Percentiles rank a stretch among this genome's conserved stretches.
Conservation (phyloP, 2,113 vertebrate genomes). For the Fregata magnificens region DNA sequence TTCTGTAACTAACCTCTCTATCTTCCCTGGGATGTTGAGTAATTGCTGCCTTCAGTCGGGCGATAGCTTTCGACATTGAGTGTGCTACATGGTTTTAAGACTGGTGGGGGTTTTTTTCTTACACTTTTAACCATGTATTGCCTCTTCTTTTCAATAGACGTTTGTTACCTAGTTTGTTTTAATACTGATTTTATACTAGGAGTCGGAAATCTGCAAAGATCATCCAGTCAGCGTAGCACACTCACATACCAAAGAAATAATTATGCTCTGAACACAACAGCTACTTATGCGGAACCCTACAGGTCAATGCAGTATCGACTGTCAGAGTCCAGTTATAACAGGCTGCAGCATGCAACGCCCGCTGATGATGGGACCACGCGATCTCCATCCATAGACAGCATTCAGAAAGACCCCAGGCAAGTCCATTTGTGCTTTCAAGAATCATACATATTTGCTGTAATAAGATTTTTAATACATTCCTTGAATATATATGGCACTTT, state of each 20-base stretch:
- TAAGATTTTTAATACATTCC: not conserved
- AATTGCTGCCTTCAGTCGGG: not conserved
- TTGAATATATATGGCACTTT: not conserved
- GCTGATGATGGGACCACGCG: constrained; percentile 86
- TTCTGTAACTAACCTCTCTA: not conserved
- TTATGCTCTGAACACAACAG: constrained; percentile 83
- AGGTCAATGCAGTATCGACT: constrained; percentile 83
- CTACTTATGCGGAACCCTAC: constrained; percentile 88
- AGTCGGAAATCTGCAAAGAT: constrained; percentile 90
- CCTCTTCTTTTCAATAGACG: not conserved
- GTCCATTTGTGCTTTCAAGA: not conserved
- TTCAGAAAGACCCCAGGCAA: constrained; percentile 97
- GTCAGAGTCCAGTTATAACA: constrained; percentile 79
- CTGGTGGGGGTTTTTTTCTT: not conserved
- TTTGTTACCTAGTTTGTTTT: not conserved
- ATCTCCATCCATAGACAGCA: constrained; percentile 96
- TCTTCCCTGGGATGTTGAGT: not conserved
- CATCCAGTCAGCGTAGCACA: constrained; percentile 90
- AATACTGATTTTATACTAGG: constrained; percentile 72
- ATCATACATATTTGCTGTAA: fast-evolving
- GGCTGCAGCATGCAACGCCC: constrained; percentile 70
- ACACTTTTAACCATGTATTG: fast-evolving
- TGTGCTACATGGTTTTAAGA: fast-evolving
- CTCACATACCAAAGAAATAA: constrained; percentile 96
- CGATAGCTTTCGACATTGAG: fast-evolving